Base-by-base conservation (phyloP, 2,888 invertebrate genomes). In the Stenurella melanura region DNA sequence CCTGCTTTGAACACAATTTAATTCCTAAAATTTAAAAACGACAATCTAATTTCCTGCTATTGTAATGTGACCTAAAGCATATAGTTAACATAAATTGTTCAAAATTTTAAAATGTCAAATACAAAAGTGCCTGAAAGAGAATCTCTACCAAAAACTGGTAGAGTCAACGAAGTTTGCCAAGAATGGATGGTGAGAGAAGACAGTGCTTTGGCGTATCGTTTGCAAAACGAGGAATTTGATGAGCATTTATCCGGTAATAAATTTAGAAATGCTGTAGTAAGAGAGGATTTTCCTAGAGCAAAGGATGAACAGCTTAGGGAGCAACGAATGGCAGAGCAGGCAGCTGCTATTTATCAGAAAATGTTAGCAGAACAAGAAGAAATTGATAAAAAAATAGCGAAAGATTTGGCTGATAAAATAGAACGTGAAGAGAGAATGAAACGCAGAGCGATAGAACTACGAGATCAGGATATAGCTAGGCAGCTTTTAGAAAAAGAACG, bases 111-210 rank as follows among this genome's bases (percentile, higher is more conserved):
- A 60, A 86, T 85, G 84, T 83, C 86, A 26, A 84, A 85, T 74
- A 79, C 85, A 63, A 84, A 81, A 80, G 79, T 83, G 75, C 81
- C 83, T 77, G 85, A 82, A 71, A 82, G 82, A 72, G 93, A 93
- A 87, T 89, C 92, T 71, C 86, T 93, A 87, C 93, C 94, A 56
- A 92, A 92, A 88, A 91, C 92, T 83, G 94, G 94, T 79, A 91
- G 93, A 87, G 94, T 94, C 70, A 94, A 91, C 86, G 93, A 93
- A 90, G 95, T 96, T 76, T 94, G 96, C 86, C 93, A 94, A 83
- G 95, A 96, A 89, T 96, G 96, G 95, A 90, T 95, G 83, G 94
- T 96, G 42, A 93, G 95, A 85, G 96, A 96, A 90, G 96, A 96
- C 89, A 94, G 95, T 80, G 96, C 95, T 18, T 88, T 96, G 85